A percentile compares a stretch with the other conserved stretches of the same genome.
Evolutionary conservation across 2,113 vertebrate genomes (phyloP).

Genomic region (Ivindomyrus marchei): DNA sequence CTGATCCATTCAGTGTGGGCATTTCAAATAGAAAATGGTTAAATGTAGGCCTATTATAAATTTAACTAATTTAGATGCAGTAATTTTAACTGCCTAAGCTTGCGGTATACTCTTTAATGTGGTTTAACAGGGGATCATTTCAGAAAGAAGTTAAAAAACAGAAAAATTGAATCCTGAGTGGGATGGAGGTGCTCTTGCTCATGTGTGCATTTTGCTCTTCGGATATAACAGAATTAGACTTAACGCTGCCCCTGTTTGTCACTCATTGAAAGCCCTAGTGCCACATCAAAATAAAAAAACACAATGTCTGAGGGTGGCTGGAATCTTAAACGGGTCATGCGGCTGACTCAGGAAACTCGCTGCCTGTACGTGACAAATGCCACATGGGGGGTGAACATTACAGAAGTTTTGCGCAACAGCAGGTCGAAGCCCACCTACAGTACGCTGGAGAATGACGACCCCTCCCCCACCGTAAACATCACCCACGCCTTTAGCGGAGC

Average conservation of each 20-base stretch:
- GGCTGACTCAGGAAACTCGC: neutral
- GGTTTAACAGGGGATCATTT: neutral
- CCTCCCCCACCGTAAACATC: neutral
- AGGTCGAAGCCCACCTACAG: neutral
- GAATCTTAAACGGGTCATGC: neutral
- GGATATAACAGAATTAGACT: neutral
- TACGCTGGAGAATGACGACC: neutral
- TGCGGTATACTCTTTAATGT: neutral
- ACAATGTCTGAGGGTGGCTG: neutral
- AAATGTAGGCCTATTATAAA: neutral
- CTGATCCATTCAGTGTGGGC: slow-evolving; percentile 61
- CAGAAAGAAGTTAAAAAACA: neutral
- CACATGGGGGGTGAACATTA: neutral
- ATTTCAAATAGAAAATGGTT: neutral
- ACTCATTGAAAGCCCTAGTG: neutral
- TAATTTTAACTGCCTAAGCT: neutral
- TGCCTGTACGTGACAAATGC: neutral
- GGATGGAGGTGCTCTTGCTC: neutral
- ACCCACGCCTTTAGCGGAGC: neutral
- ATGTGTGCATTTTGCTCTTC: neutral
- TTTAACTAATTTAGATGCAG: neutral
- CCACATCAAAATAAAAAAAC: neutral
- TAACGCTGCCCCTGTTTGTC: neutral
- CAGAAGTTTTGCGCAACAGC: neutral
- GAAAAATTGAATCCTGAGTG: neutral